Evolutionary conservation across 2,888 invertebrate genomes (phyloP).

Genomic region (Drosophila melanosoma): DNA sequence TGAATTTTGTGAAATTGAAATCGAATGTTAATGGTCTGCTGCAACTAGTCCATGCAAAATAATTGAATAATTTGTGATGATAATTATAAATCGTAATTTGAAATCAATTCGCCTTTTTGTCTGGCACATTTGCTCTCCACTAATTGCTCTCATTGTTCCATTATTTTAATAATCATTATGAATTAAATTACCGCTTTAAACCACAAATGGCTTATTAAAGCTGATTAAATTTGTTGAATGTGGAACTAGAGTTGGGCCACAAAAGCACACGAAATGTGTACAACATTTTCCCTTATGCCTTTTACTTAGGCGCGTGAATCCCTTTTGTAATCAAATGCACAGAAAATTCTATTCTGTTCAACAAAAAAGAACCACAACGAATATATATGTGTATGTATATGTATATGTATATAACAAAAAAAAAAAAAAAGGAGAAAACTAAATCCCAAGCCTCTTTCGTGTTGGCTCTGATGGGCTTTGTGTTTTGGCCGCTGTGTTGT

Average conservation of each 20-base stretch:
- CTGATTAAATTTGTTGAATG: neutral
- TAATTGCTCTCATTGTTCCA: conserved; percentile 39
- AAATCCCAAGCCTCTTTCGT: conserved; percentile 77
- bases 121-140: neutral
- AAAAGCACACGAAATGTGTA: conserved; percentile 43
- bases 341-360: conserved; percentile 74
- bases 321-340: conserved; percentile 79
- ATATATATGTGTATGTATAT: neutral
- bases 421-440: conserved; percentile 24
- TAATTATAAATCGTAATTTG: conserved; percentile 47
- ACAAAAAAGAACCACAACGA: conserved; percentile 15
- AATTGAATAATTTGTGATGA: conserved; percentile 43
- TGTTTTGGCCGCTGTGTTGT: conserved; percentile 53
- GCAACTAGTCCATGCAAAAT: conserved; percentile 27
- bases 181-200: conserved; percentile 13
- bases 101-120: conserved; percentile 40
- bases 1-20: conserved; percentile 29
- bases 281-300: conserved; percentile 60
- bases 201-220: conserved; percentile 15
- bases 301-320: conserved; percentile 75
- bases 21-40: conserved; percentile 58
- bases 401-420: conserved; percentile 6
- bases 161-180: conserved; percentile 13
- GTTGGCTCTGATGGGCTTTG: conserved; percentile 75
- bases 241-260: conserved; percentile 6